Evolutionary conservation across 2,797 vertebrate species (phyloP), one percentile per base, ranked within the genome.

Genomic region (Austrolebias charrua): DNA sequence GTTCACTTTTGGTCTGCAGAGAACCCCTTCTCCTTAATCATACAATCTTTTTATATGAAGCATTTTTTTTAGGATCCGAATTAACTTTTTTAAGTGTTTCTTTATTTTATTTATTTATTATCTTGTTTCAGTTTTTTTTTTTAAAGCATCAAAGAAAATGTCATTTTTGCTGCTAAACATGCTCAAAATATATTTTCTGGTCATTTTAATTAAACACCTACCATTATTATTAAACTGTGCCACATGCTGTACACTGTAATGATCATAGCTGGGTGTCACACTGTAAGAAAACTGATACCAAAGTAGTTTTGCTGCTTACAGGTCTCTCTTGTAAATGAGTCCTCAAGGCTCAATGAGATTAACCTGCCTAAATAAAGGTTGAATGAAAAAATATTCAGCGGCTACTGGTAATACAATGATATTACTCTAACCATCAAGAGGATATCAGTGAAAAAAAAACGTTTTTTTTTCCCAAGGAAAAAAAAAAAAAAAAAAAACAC

Each of bases 61-160:
- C 53, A 63, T 73, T 74, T 31, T 52, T 73, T 73, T 70, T 55
- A 68, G 62, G 67, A 53, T 14, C 49, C 31, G 59, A 62, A 75
- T 66, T 46, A 42, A 13, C 40, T 66, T 66, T 76, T 4, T 33
- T 33, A 2, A 6, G 1, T 33, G 2, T 33, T 33, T 31, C 53
- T 33, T 33, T 33, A 33, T 5, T 33, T 24, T 24, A 2, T 24
- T 24, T 24, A 24, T 80, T 84, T 84, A 76, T 80, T 71, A 71
- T 76, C 70, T 65, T 35, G 19, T 76, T 52, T 31, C 44, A 31
- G 43, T 24, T 24, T 24, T 24, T 2, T 24, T 24, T 42, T 57
- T 59, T 59, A 61, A 38, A 38, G 24, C 20, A 45, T 58, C 62
- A 58, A 75, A 61, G 29, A 76, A 66, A n/a, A 71, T 67, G 52